These are phyloP conservation scores for Bruchidius siliquastri DNA, from an alignment of 2,888 invertebrate genomes.

Conservation along the genomic window DNA sequence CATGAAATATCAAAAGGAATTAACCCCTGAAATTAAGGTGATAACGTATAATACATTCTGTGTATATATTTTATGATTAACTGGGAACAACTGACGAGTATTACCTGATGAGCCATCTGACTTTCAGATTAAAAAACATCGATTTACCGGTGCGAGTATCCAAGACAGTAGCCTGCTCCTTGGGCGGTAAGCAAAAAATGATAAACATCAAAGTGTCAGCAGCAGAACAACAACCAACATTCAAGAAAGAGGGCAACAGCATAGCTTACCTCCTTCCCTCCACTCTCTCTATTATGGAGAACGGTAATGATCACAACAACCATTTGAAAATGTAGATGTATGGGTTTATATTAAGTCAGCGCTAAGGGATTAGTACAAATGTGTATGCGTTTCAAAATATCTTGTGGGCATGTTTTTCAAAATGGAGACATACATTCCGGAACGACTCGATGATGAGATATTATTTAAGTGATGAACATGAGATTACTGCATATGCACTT, in stretches of 20 bases:
- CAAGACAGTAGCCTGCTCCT: conserved; percentile 72
- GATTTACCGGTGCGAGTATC: conserved; percentile 71
- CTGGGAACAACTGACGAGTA: too few species aligned
- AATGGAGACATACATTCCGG: too few species aligned
- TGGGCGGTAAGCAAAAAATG: conserved; percentile 72
- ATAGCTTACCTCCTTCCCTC: conserved; percentile 53
- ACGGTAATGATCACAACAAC: conserved; percentile 41
- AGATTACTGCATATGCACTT: too few species aligned
- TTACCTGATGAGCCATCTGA: too few species aligned
- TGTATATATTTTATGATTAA: too few species aligned
- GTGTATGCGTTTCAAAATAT: too few species aligned
- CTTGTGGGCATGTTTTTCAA: too few species aligned
- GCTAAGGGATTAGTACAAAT: not conserved
- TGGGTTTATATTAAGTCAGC: not conserved
- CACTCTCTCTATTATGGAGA: conserved; percentile 48
- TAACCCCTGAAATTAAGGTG: too few species aligned
- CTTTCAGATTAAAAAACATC: conserved; percentile 59
- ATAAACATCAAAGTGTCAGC: conserved; percentile 58
- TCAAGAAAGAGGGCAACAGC: conserved; percentile 53
- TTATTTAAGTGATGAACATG: too few species aligned
- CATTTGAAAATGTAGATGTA: not conserved
- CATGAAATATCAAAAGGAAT: too few species aligned
- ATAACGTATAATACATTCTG: too few species aligned
- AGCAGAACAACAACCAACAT: conserved; percentile 49
- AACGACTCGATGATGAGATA: too few species aligned